These are phyloP conservation scores for Orussus abietinus DNA, from an alignment of 1,140 invertebrate genomes.

Conservation along the genomic window DNA sequence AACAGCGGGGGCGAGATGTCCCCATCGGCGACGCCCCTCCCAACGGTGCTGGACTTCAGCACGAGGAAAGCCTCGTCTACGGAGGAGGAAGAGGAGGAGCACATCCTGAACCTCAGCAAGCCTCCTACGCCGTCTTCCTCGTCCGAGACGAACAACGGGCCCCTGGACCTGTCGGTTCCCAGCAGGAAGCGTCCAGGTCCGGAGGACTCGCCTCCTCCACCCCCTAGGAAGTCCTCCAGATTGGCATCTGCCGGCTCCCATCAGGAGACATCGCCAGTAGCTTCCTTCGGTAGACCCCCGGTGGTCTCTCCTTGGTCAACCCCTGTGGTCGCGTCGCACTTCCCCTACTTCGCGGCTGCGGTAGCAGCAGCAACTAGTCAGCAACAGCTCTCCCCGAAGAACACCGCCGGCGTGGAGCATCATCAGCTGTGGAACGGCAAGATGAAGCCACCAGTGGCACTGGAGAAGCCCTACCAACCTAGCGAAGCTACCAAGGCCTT, in stretches of 20 bases:
- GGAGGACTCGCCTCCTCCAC: conserved; percentile 61
- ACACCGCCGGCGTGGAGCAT: conserved; percentile 51
- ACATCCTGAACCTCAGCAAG: conserved; percentile 67
- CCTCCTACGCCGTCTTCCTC: conserved; percentile 52
- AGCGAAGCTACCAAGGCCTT: conserved; percentile 81
- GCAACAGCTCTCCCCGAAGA: conserved; percentile 66
- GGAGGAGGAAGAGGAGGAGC: conserved; percentile 59
- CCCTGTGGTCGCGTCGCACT: conserved; percentile 68
- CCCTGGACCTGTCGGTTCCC: conserved; percentile 74
- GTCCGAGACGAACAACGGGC: conserved; percentile 64
- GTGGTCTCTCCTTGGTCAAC: conserved; percentile 72
- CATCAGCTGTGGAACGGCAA: conserved; percentile 76
- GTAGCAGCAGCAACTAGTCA: conserved; percentile 66
- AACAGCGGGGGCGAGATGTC: conserved; percentile 40
- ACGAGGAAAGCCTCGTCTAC: conserved; percentile 57
- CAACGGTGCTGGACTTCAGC: conserved; percentile 74
- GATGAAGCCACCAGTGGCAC: conserved; percentile 61
- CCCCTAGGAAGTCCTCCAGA: conserved; percentile 62
- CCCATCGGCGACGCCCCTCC: conserved; percentile 49
- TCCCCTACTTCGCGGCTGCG: conserved; percentile 78
- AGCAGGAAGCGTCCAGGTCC: conserved; percentile 68
- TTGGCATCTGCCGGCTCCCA: conserved; percentile 43
- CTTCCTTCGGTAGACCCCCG: conserved; percentile 61
- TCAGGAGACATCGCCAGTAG: conserved; percentile 36
- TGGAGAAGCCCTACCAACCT: conserved; percentile 56